Conservation (phyloP, 2,113 vertebrate genomes). For the Labeo catla region DNA sequence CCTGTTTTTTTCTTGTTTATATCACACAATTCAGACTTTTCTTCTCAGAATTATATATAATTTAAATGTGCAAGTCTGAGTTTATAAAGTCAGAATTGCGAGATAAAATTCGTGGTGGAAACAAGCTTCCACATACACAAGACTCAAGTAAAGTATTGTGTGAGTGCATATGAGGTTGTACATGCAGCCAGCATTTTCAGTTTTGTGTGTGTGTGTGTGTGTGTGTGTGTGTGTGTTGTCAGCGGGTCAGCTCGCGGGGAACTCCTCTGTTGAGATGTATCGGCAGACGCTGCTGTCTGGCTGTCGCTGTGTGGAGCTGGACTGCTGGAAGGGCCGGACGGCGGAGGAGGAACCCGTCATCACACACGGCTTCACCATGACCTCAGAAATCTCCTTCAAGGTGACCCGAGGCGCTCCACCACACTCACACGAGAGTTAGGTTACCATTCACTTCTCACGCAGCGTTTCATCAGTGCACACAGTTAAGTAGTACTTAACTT, state of each 20-base stretch:
- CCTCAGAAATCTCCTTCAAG: slow-evolving; percentile 97
- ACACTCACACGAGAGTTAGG: neutral
- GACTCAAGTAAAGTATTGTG: neutral
- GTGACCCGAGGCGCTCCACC: slow-evolving; percentile 65
- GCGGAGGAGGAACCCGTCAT: slow-evolving; percentile 97
- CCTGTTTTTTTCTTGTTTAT: too few species aligned
- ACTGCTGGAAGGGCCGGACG: slow-evolving; percentile 97
- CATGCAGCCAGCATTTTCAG: neutral
- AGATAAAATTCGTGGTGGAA: too few species aligned
- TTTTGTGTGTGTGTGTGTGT: neutral
- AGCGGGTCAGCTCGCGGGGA: slow-evolving; percentile 97
- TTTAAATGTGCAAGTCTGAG: too few species aligned
- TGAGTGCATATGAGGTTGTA: neutral
- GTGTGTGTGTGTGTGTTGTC: slow-evolving; percentile 39
- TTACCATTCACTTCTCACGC: neutral
- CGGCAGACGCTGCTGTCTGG: slow-evolving; percentile 94
- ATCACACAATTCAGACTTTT: too few species aligned
- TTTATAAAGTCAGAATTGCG: too few species aligned
- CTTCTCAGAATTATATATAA: too few species aligned
- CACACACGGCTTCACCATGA: slow-evolving; percentile 98
- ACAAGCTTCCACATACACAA: too few species aligned
- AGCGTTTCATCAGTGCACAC: neutral
- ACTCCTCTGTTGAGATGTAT: slow-evolving; percentile 99
- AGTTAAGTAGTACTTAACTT: slow-evolving; percentile 5
- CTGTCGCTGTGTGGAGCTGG: slow-evolving; percentile 96